Conservation (phyloP, 2,797 vertebrate genomes). For the Lacerta viridis region DNA sequence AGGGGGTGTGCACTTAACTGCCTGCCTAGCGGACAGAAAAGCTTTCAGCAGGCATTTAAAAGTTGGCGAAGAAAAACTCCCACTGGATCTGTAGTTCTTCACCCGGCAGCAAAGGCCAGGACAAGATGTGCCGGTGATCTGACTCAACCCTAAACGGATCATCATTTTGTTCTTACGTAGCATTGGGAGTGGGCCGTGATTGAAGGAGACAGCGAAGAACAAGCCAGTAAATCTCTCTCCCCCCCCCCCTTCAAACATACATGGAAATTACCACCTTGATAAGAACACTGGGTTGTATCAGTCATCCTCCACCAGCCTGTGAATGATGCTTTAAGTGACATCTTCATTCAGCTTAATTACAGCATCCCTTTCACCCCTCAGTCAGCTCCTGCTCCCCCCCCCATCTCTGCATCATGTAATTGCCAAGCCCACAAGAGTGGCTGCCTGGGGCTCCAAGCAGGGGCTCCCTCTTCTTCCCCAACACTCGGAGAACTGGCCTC, state of each 20-base stretch:
- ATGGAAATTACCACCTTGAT: constrained; percentile 29
- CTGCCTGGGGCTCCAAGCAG: neutral
- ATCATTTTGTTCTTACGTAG: neutral
- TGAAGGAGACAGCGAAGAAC: neutral
- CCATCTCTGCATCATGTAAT: neutral
- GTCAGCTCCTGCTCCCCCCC: constrained; percentile 13
- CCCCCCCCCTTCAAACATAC: neutral
- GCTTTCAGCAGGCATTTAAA: no score
- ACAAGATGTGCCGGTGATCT: neutral
- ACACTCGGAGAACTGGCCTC: neutral
- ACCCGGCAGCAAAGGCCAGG: no score
- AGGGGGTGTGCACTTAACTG: no score
- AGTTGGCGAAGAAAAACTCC: neutral
- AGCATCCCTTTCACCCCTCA: constrained; percentile 32
- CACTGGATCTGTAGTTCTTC: no score
- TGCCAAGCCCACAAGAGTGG: neutral
- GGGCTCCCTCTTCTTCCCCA: neutral
- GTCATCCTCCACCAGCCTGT: neutral
- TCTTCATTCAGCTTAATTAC: constrained; percentile 38
- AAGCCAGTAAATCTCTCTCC: neutral
- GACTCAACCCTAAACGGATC: neutral
- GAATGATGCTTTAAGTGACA: constrained; percentile 6
- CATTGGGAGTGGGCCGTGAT: no score
- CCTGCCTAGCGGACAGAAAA: neutral
- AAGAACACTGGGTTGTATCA: neutral